Evolutionary conservation across 2,888 invertebrate species (phyloP).

Genomic region (Ditylenchus weischeri): DNA sequence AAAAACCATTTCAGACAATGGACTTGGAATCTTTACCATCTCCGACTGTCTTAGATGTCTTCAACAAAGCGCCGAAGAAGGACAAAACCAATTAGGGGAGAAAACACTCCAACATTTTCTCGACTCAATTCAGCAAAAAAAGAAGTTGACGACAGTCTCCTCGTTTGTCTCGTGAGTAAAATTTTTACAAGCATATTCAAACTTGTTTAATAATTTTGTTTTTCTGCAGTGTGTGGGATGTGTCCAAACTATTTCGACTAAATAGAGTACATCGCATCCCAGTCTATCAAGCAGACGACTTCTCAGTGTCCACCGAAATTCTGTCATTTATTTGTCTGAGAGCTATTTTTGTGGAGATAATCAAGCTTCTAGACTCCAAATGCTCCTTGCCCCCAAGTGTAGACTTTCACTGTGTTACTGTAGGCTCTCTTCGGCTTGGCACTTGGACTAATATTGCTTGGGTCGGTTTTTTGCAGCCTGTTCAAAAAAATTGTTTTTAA

Average conservation of each 20-base stretch:
- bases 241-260: slow-evolving; percentile 48
- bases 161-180: slow-evolving; percentile 17
- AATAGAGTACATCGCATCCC: slow-evolving; percentile 55
- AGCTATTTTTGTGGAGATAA: slow-evolving; percentile 47
- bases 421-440: slow-evolving; percentile 47
- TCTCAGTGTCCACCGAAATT: slow-evolving; percentile 31
- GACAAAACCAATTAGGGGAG: slow-evolving; percentile 19
- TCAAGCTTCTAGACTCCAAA: slow-evolving; percentile 50
- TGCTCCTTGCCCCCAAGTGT: slow-evolving; percentile 46
- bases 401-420: slow-evolving; percentile 36
- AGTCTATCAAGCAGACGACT: slow-evolving; percentile 37
- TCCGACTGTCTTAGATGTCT: slow-evolving; percentile 48
- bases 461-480: slow-evolving; percentile 27
- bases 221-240: slow-evolving; percentile 52
- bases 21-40: slow-evolving; percentile 37
- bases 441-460: slow-evolving; percentile 47
- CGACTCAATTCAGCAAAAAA: slow-evolving; percentile 23
- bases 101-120: slow-evolving; percentile 30
- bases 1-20: slow-evolving; percentile 14
- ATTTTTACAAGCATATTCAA: slow-evolving; percentile 23
- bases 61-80: slow-evolving; percentile 31
- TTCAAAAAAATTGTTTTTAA: no score
- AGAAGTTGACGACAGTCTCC: slow-evolving; percentile 20
- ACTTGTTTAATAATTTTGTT: not conserved
- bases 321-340: slow-evolving; percentile 48